Evolutionary conservation across 2,113 vertebrate species (phyloP), one percentile per base, ranked within the genome.

Genomic region (Varanus komodoensis): DNA sequence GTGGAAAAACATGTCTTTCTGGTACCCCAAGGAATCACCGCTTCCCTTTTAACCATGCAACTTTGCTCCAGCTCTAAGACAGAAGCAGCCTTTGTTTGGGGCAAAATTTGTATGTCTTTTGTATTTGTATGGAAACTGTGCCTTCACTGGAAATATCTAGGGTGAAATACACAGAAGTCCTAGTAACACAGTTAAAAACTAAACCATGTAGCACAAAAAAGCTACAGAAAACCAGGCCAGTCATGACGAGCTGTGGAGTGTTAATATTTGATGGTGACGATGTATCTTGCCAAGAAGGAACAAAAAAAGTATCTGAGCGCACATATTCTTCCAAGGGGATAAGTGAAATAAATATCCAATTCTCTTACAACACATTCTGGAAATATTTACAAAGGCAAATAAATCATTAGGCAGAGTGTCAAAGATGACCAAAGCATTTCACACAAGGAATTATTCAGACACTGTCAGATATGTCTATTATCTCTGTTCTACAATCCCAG

Each of bases 221-320:
- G 8, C 23, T 67, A 7, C 25, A 4, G 44, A 61, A 78, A 64
- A 87, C 14, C 25, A 74, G 29, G n/a, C 2, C 48, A 50, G 27
- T 73, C 11, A 86, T 50, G 15, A 32, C 75, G 57, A 90, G 68
- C 11, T 73, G 81, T 73, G 87, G 78, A 52, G n/a, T 77, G 80
- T 29, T 91, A 88, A 74, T 14, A n/a, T n/a, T 74, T 15, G 11
- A n/a, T 74, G 32, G 23, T 74, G 34, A 80, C 87, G 91, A 87
- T n/a, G 83, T n/a, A 25, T 74, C 84, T 82, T 77, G 52, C 87
- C 74, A 90, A 82, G 32, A 52, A 89, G 8, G 12, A 81, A 73
- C 29, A 71, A 73, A 32, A 73, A 3, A 32, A 73, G 9, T 73
- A 32, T n/a, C 71, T 74, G 71, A 15, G 9, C 32, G 34, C 11